Conservation (phyloP, 2,113 vertebrate species). For the Hystrix cristata region DNA sequence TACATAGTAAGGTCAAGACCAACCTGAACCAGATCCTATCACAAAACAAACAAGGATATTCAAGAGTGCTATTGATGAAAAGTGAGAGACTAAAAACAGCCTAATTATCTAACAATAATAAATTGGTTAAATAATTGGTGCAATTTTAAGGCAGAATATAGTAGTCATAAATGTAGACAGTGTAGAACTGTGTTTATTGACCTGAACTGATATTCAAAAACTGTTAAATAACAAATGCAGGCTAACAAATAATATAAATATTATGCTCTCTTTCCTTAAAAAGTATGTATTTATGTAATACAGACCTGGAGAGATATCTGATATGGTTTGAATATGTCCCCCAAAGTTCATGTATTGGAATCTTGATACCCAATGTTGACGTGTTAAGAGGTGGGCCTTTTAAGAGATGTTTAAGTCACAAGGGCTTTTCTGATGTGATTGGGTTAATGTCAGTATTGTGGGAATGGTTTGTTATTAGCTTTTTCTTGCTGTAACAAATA, state of each 20-base stretch:
- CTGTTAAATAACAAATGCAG: slow-evolving; percentile 5
- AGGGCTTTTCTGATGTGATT: neutral
- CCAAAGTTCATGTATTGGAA: neutral
- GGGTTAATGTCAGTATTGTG: neutral
- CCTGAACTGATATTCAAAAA: neutral
- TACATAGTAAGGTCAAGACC: neutral
- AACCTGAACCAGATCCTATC: neutral
- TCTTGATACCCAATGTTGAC: neutral
- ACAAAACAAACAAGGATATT: neutral
- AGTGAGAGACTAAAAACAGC: slow-evolving; percentile 9
- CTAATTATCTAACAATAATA: slow-evolving; percentile 1
- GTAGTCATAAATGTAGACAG: neutral
- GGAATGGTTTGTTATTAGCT: neutral
- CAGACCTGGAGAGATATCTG: neutral
- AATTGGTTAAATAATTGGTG: neutral
- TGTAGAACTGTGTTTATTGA: neutral
- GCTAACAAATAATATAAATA: slow-evolving; percentile 42
- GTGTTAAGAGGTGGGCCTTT: neutral
- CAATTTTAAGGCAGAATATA: neutral
- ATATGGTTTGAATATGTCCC: neutral
- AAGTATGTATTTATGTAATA: neutral
- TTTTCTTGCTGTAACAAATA: neutral
- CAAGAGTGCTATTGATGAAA: neutral
- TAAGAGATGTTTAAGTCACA: neutral
- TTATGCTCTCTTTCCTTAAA: neutral